Base-by-base conservation (phyloP, 1,140 invertebrate species). In the Megathymus violae region DNA sequence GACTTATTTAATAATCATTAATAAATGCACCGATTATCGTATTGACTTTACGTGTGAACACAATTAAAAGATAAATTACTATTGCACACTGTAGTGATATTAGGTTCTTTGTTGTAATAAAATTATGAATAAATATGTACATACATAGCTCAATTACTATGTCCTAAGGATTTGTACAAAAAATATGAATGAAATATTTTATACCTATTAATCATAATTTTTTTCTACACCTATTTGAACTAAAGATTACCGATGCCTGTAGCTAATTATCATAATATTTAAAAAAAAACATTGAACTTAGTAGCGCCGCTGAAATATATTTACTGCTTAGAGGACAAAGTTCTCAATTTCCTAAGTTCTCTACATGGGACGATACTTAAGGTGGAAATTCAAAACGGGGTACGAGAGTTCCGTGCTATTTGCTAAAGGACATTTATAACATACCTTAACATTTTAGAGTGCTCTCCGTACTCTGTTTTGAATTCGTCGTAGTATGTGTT, bases 121-220 rank as follows among this genome's bases (percentile, higher is more conserved):
- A 34, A 50, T 38, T 19, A 17, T 38, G 9, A 51, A 38, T 50
- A 34, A 31, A 14, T 50, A 27, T 51, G 15, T n/a, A n/a, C n/a
- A n/a, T n/a, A n/a, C n/a, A n/a, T 52, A 52, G 36, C 50, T 52
- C 50, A 52, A 52, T 40, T 52, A 52, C 19, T 36, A 36, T 36
- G 1, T 36, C 34, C 34, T 36, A 36, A 11, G 34, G n/a, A 36
- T 36, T 31, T 47, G 44, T 47, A 47, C 44, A 47, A 25, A 27
- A 4, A 27, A 44, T 17, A 14, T 13, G 6, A 27, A 14, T 13
- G 6, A 27, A 36, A 47, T 47, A 47, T 47, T 47, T 47, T 22
- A 15, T 46, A 46, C n/a, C 43, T 46, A 46, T 10, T 17, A 22
- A 11, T 22, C 22, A 46, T 46, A 46, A 0, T 46, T 46, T 46